Evolutionary conservation across 2,888 invertebrate species (phyloP), one percentile per base, ranked within the genome.

Genomic region (Masnerella sp.): DNA sequence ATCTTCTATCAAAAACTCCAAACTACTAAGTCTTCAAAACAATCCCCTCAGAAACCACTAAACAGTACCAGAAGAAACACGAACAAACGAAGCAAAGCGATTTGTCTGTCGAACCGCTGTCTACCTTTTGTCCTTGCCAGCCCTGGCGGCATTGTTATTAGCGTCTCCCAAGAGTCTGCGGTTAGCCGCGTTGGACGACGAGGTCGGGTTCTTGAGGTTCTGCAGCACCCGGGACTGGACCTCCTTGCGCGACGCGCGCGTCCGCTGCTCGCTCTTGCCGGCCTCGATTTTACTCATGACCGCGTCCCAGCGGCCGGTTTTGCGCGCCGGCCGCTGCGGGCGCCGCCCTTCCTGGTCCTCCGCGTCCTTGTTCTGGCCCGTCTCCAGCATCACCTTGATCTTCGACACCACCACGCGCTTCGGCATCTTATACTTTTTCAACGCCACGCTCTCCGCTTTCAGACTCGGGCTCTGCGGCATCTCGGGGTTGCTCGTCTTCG

Each of bases 221-320:
- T 87, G 86, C 7, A 86, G 70, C 71, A 96, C 93, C 88, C 95
- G 94, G 43, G 96, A 95, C 88, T 96, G 97, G 28, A 97, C 93
- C 85, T 97, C 96, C 88, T 94, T 95, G 77, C 92, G 89, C 77
- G 93, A 92, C 8, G 93, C 91, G 83, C 93, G 93, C 32, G 90
- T 90, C 81, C 92, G 91, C 78, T 91, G 92, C 79, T 94, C 93
- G 49, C 89, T 90, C 80, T 92, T 91, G 70, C 91, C 92, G 77
- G 92, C 92, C 38, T 93, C 92, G 73, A 95, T 94, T 87, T 94
- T 94, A 87, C 93, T 94, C 91, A 94, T 93, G 49, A 96, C 95
- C 52, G 93, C 92, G 83, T 95, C 95, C 91, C 96, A 95, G 78
- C 94, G 91, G 14, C 93, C 93, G 2, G 85, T 88, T 81, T 91